Base-by-base conservation (phyloP, 2,113 vertebrate species). In the Petrocephalus microphthalmus region DNA sequence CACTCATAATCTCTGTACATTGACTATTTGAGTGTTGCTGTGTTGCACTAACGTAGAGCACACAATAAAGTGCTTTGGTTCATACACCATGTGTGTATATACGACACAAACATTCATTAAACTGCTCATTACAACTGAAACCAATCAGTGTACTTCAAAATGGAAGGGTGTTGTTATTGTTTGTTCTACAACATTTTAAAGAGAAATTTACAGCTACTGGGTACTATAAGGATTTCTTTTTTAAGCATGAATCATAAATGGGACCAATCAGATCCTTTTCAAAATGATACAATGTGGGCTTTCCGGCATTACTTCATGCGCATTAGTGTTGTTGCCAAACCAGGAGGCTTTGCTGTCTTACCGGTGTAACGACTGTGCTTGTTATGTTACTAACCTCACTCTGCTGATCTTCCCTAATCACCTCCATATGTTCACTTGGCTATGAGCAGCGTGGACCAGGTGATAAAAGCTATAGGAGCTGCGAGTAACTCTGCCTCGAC, bases 211-310 rank as follows among this genome's bases (percentile, higher is more conserved):
- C 71, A 78, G 29, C 71, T 78, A 37, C n/a, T 17, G 71, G 19
- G 29, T 17, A 42, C 71, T 7, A 7, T 42, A 78, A 42, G 1
- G 33, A 78, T 78, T 78, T 78, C 37, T 78, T 78, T 15, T 29
- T 78, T 78, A 78, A 78, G 33, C 29, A 78, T 42, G 71, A 78
- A 78, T 78, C 60, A 67, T 67, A 67, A 67, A 67, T 67, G 60
- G 60, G 29, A 67, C 60, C 60, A 67, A 67, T 67, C 71, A 78
- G 71, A 7, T 78, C 29, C 29, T 42, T 78, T 78, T 78, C 15
- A 78, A 78, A 78, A 17, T 7, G 11, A 42, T 15, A 42, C 33
- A 78, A 13, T 29, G n/a, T 13, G 33, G 71, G 71, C 0, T 42
- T 19, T 42, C 42, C 33, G 0, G 71, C 71, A 78, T 33, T 13